phyloP scores from a whole-genome alignment of 1,140 invertebrate genomes.

The Frieseomelitta varia region DNA sequence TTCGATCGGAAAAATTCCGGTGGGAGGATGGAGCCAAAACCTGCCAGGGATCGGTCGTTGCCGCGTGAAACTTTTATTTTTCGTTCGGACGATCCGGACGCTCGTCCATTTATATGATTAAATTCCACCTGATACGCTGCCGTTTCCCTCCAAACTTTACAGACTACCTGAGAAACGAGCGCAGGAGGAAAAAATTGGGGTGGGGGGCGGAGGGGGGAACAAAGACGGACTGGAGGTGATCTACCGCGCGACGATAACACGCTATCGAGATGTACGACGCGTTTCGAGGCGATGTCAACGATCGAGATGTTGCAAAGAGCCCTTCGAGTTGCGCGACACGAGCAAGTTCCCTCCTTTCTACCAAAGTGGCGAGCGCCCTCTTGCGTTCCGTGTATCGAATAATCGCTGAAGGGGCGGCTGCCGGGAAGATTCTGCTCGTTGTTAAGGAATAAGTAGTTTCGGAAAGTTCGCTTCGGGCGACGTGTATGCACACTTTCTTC shows the following conservation, averaged over 20 bases:
- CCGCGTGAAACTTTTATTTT: constrained; percentile 68
- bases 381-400: not conserved
- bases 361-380: not conserved
- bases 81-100: constrained; percentile 46
- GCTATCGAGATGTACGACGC: constrained; percentile 24
- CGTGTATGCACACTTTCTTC: not conserved
- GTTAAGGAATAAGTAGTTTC: not conserved
- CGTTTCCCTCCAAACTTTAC: constrained; percentile 63
- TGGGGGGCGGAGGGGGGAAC: not conserved
- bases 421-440: not conserved
- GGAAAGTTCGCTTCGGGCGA: not conserved
- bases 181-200: not conserved
- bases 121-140: constrained; percentile 69
- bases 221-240: constrained; percentile 5
- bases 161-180: constrained; percentile 59
- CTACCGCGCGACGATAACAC: not conserved
- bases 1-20: constrained; percentile 68
- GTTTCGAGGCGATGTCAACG: not conserved
- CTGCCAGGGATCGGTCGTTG: constrained; percentile 1
- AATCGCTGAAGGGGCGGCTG: not conserved
- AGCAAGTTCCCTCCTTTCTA: not conserved
- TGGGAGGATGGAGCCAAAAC: not conserved
- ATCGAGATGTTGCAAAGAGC: constrained; percentile 29
- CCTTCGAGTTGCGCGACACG: not conserved
- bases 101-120: constrained; percentile 73